A percentile compares a stretch with the other conserved stretches of the same genome.
These are phyloP conservation scores for Thoracochromis brauschi DNA, from an alignment of 2,113 vertebrate genomes.

Conservation along the genomic window DNA sequence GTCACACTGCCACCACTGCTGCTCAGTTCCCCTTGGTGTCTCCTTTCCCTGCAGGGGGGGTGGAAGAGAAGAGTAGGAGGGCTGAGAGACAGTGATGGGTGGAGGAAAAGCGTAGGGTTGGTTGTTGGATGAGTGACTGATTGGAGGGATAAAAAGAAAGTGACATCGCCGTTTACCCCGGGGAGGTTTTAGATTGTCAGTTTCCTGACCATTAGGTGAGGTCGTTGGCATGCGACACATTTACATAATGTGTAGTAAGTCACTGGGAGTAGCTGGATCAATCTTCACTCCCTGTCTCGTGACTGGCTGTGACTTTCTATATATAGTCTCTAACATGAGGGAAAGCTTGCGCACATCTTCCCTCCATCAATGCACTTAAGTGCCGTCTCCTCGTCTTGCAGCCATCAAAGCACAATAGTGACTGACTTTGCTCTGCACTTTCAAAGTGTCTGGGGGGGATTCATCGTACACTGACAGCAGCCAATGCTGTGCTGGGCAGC, in stretches of 20 bases:
- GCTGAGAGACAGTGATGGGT: neutral
- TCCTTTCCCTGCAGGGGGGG: slow-evolving; percentile 3
- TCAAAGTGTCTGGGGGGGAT: neutral
- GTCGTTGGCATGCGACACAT: neutral
- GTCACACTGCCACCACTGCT: neutral
- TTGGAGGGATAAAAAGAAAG: neutral
- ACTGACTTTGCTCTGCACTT: neutral
- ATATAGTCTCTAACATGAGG: neutral
- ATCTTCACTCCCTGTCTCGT: neutral
- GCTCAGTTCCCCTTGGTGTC: slow-evolving; percentile 20
- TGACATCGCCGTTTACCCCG: neutral
- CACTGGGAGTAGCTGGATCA: neutral
- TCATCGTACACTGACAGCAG: slow-evolving; percentile 3
- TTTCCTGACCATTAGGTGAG: neutral
- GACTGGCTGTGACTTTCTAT: neutral
- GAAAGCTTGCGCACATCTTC: neutral
- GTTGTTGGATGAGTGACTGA: neutral
- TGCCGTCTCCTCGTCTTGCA: neutral
- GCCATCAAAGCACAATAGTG: neutral
- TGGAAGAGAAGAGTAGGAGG: neutral
- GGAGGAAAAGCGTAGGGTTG: neutral
- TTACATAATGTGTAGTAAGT: neutral
- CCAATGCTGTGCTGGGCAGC: neutral
- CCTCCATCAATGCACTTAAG: neutral
- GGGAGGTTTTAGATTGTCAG: neutral